Evolutionary conservation across 2,113 vertebrate genomes (phyloP).

Genomic region (Oryzias curvinotus): DNA sequence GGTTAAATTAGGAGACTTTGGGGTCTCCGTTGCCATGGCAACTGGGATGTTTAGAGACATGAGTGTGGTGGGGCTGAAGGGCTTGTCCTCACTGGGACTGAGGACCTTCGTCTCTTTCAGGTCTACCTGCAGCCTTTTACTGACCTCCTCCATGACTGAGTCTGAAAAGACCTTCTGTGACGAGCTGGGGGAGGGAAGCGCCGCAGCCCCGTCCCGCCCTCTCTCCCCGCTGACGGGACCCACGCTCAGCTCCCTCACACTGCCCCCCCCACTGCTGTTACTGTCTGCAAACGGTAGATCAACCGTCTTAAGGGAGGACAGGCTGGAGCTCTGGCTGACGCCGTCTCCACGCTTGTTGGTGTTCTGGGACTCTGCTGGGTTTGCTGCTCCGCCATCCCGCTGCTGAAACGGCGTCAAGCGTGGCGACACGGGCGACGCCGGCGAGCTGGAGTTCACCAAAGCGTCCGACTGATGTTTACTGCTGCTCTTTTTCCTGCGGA

Average conservation of each 20-base stretch:
- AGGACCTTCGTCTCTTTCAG: slow-evolving; percentile 51
- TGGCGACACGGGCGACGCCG: slow-evolving; percentile 26
- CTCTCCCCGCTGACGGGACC: slow-evolving; percentile 36
- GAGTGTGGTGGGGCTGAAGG: slow-evolving; percentile 5
- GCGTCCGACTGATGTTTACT: slow-evolving; percentile 34
- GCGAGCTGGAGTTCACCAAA: slow-evolving; percentile 8
- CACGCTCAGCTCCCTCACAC: slow-evolving; percentile 61
- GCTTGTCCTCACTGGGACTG: background rate
- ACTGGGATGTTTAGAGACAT: slow-evolving; percentile 30
- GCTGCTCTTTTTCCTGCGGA: slow-evolving; percentile 56
- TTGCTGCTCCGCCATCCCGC: slow-evolving; percentile 31
- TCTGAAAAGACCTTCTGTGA: slow-evolving; percentile 38
- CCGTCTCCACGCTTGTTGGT: background rate
- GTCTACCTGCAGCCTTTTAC: slow-evolving; percentile 64
- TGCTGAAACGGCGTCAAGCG: background rate
- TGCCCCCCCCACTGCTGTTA: slow-evolving; percentile 63
- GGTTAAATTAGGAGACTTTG: slow-evolving; percentile 49
- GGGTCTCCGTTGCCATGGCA: slow-evolving; percentile 15
- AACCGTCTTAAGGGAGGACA: slow-evolving; percentile 22
- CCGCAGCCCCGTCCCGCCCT: slow-evolving; percentile 39
- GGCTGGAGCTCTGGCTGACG: slow-evolving; percentile 43
- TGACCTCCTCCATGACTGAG: slow-evolving; percentile 63
- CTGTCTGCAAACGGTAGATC: slow-evolving; percentile 74
- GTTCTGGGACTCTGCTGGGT: slow-evolving; percentile 5
- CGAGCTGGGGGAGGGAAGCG: background rate